Evolutionary conservation across 2,888 invertebrate species (phyloP).

Genomic region (Panzeria rudis): DNA sequence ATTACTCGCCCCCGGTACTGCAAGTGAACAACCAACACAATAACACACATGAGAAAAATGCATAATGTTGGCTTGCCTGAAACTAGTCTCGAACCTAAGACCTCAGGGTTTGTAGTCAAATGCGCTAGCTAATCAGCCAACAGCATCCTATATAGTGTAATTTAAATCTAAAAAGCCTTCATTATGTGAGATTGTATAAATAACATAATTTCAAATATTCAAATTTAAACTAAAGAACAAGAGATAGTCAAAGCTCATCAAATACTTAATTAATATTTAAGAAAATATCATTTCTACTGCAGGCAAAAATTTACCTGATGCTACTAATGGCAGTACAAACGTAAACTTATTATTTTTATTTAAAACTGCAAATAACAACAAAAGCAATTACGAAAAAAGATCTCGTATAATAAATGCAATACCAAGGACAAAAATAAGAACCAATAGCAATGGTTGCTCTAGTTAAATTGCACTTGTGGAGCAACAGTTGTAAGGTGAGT

Average conservation of each 20-base stretch:
- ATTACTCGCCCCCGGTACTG: too few relatives aligned
- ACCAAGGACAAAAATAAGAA: constrained; percentile 49
- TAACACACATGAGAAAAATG: too few relatives aligned
- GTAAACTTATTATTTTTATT: background rate
- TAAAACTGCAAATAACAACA: constrained; percentile 27
- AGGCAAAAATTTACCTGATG: background rate
- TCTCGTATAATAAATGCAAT: constrained; percentile 25
- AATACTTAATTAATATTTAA: background rate
- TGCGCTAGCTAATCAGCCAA: too few relatives aligned
- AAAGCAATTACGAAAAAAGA: background rate
- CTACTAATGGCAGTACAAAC: background rate
- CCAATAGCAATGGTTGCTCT: constrained; percentile 12
- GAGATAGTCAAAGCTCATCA: background rate
- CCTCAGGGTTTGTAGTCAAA: too few relatives aligned
- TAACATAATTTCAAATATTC: background rate
- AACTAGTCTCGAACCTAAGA: too few relatives aligned
- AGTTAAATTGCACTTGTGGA: constrained; percentile 8
- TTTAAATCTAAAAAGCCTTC: background rate
- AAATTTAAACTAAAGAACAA: background rate
- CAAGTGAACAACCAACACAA: too few relatives aligned
- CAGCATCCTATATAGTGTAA: too few relatives aligned
- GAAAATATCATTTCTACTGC: background rate
- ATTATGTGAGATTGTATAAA: background rate
- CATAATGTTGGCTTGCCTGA: too few relatives aligned
- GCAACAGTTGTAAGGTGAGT: constrained; percentile 10